Conservation (phyloP, 2,888 invertebrate species). For the Amphimallon solstitiale region DNA sequence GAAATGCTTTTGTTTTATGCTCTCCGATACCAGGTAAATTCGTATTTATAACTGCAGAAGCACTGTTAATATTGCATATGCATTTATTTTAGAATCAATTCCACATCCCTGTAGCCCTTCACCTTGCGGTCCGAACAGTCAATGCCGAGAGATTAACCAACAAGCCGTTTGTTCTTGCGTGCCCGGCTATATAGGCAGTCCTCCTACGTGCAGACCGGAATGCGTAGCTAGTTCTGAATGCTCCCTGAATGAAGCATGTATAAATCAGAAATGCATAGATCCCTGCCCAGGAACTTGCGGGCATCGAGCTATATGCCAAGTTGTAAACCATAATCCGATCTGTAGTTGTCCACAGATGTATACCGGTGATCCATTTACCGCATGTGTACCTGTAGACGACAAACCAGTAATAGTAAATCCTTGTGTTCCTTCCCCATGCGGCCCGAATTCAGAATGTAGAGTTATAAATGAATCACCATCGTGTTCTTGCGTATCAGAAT, state of each 20-base stretch:
- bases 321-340: constrained; percentile 69
- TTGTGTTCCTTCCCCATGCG: constrained; percentile 79
- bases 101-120: constrained; percentile 67
- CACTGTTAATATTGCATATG: background rate
- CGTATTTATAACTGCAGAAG: background rate
- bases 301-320: constrained; percentile 66
- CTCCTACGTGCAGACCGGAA: constrained; percentile 69
- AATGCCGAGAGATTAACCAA: constrained; percentile 66
- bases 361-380: constrained; percentile 71
- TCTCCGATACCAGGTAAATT: constrained; percentile 63
- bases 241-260: constrained; percentile 66
- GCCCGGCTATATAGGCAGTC: constrained; percentile 67
- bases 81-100: constrained; percentile 16
- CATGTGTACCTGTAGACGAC: constrained; percentile 40
- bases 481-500: constrained; percentile 77
- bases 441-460: constrained; percentile 74
- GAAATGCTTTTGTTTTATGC: constrained; percentile 77
- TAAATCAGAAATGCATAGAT: constrained; percentile 71
- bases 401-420: constrained; percentile 65
- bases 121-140: constrained; percentile 68
- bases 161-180: constrained; percentile 70
- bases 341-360: constrained; percentile 67
- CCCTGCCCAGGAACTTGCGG: constrained; percentile 71
- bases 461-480: constrained; percentile 73
- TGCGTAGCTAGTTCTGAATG: constrained; percentile 70